Conservation (phyloP, 2,888 invertebrate genomes). For the Drosophila macrospina region DNA sequence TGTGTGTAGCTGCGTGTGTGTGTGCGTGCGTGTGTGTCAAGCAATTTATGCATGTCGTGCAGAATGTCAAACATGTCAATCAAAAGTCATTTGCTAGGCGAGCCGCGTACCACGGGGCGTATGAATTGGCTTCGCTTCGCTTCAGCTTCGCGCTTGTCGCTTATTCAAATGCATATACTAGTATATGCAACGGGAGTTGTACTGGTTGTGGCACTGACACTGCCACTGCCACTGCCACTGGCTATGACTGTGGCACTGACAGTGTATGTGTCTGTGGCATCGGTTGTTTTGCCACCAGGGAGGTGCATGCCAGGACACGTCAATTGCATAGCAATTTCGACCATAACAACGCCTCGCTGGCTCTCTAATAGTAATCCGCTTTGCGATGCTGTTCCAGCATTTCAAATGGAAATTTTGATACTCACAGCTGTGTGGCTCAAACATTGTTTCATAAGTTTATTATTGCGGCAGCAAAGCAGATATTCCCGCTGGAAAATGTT, state of each 20-base stretch:
- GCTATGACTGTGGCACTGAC: slow-evolving; percentile 20
- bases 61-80: slow-evolving; percentile 80
- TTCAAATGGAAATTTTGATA: neutral
- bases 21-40: slow-evolving; percentile 24
- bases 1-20: no score
- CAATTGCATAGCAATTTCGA: slow-evolving; percentile 65
- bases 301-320: slow-evolving; percentile 51
- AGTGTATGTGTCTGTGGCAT: slow-evolving; percentile 6
- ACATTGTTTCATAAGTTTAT: slow-evolving; percentile 29
- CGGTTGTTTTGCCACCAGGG: slow-evolving; percentile 28
- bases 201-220: slow-evolving; percentile 6
- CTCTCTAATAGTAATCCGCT: slow-evolving; percentile 33
- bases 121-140: slow-evolving; percentile 49
- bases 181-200: slow-evolving; percentile 3
- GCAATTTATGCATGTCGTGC: slow-evolving; percentile 77
- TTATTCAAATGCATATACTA: slow-evolving; percentile 20
- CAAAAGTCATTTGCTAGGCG: slow-evolving; percentile 74
- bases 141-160: slow-evolving; percentile 6
- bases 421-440: neutral
- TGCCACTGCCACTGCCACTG: slow-evolving; percentile 10
- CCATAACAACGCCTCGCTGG: slow-evolving; percentile 27
- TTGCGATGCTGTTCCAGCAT: slow-evolving; percentile 21
- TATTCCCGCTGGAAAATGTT: slow-evolving; percentile 17
- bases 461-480: slow-evolving; percentile 1
- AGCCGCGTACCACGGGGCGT: slow-evolving; percentile 53